These are phyloP conservation scores for Epistrophe grossulariae DNA, from an alignment of 2,888 invertebrate species.

Conservation along the genomic window DNA sequence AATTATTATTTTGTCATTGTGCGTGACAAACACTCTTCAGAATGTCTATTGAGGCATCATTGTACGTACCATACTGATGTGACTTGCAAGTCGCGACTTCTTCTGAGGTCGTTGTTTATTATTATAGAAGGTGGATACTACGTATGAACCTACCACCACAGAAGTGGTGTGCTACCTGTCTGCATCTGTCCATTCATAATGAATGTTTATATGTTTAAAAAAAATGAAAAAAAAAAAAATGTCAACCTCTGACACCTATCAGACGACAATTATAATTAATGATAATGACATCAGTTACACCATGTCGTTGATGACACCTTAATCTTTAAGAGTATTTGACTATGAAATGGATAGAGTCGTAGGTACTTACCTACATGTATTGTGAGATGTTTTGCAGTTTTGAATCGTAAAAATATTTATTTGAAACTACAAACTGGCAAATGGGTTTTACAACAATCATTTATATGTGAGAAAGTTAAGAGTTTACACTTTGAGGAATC, in stretches of 20 bases:
- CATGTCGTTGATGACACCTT: constrained; percentile 52
- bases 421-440: neutral
- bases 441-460: neutral
- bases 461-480: neutral
- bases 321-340: constrained; percentile 3
- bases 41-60: constrained; percentile 14
- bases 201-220: constrained; percentile 19
- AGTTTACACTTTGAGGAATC: neutral
- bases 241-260: constrained; percentile 68
- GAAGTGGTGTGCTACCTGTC: neutral
- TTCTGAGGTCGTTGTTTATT: constrained; percentile 8
- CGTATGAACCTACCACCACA: neutral
- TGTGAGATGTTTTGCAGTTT: neutral
- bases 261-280: constrained; percentile 69
- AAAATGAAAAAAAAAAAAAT: neutral
- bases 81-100: constrained; percentile 14
- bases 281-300: constrained; percentile 55
- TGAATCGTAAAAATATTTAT: neutral
- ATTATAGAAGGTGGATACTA: constrained; percentile 1
- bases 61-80: neutral
- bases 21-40: constrained; percentile 61
- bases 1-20: constrained; percentile 51
- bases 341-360: constrained; percentile 9
- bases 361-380: no score
- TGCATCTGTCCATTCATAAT: constrained; percentile 21